Conservation (phyloP, 64 coral and sea anemone species). For the Stichodactyla mertensii region DNA sequence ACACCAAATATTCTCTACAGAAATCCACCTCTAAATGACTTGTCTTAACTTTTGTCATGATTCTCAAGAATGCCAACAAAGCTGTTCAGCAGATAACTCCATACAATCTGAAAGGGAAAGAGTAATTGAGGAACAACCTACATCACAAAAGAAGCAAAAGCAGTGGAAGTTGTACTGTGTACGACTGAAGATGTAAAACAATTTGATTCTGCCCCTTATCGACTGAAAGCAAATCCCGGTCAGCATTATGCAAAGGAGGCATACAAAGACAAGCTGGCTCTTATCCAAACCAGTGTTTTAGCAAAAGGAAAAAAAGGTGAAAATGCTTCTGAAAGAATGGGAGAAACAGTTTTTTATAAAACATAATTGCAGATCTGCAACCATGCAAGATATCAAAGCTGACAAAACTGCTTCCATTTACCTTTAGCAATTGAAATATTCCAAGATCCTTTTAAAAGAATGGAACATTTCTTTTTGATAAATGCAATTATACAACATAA, state of each 20-base stretch:
- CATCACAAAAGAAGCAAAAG: neutral
- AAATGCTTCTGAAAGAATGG: slow-evolving; percentile 12
- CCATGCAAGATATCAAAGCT: neutral
- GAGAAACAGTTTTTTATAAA: slow-evolving; percentile 9
- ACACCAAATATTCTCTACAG: too few species aligned
- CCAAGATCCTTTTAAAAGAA: neutral
- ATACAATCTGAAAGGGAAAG: neutral
- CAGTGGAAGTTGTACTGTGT: slow-evolving; percentile 17
- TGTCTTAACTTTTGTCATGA: too few species aligned
- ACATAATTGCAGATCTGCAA: slow-evolving; percentile 5
- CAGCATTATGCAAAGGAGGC: neutral
- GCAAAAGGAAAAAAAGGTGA: neutral
- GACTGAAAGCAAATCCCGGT: slow-evolving; percentile 4
- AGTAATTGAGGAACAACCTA: neutral
- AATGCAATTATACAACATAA: neutral
- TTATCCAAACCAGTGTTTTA: too few species aligned
- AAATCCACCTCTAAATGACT: too few species aligned
- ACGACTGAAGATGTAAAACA: neutral
- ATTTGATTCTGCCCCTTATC: slow-evolving; percentile 2
- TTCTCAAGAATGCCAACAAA: too few species aligned
- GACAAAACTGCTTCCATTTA: neutral
- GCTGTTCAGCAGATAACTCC: neutral
- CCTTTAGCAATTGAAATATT: neutral
- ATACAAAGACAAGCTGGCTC: slow-evolving; percentile 10
- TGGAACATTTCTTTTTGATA: neutral